Evolutionary conservation across 1,140 invertebrate genomes (phyloP).

Genomic region (Magallana angulata): DNA sequence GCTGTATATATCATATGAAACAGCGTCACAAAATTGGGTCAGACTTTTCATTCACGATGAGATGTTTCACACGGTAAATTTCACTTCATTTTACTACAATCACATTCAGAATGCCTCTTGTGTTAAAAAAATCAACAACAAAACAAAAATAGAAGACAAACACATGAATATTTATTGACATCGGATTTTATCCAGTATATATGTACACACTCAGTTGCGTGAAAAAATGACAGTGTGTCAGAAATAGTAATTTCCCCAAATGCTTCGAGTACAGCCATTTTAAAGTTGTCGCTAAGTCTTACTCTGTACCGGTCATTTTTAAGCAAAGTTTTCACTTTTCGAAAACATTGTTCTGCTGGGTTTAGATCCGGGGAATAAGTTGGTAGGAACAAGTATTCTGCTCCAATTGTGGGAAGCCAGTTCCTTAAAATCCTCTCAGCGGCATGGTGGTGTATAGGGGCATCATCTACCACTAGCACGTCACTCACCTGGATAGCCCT

Average conservation of each 20-base stretch:
- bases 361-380: constrained; percentile 37
- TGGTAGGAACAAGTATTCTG: constrained; percentile 26
- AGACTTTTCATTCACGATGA: no score
- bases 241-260: background rate
- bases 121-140: no score
- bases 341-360: constrained; percentile 40
- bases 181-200: no score
- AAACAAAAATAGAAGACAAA: no score
- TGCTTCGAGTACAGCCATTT: background rate
- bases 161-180: no score
- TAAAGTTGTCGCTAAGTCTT: background rate
- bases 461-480: background rate
- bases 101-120: no score
- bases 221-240: background rate
- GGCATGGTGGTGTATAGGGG: constrained; percentile 14
- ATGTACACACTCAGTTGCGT: background rate
- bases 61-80: no score
- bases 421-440: background rate
- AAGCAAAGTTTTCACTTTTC: constrained; percentile 30
- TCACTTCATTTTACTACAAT: no score
- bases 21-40: no score
- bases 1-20: no score
- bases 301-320: constrained; percentile 10
- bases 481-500: background rate
- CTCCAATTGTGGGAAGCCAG: constrained; percentile 22